Evolutionary conservation across 2,113 vertebrate species (phyloP), one percentile per base, ranked within the genome.

Genomic region (Thunnus thynnus): DNA sequence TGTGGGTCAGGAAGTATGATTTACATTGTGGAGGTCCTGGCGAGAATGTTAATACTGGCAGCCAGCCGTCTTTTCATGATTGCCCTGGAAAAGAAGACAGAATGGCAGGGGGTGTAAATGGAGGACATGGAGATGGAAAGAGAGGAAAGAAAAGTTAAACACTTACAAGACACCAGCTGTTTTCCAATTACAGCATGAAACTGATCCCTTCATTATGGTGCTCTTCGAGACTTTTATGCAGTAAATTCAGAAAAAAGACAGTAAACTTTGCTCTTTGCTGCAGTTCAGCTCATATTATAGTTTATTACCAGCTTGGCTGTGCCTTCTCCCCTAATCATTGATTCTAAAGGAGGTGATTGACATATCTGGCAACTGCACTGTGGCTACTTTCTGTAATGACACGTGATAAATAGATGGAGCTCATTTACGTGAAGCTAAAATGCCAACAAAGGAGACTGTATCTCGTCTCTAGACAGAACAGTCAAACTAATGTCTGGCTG

Each of bases 51-150:
- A 90, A 97, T 90, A 2, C 93, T 94, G 69, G 96, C 96, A 44
- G 96, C 97, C 94, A 98, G 86, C 54, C 93, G 96, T 93, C 93
- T 95, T 68, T 97, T 96, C 96, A 98, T 95, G 71, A 97, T 91
- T n/a, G 93, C 93, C 90, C 97, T 98, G 86, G 74, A 50, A 80
- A 36, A 61, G 89, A 86, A 89, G 51, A 72, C 50, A 85, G 60
- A 85, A 27, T 13, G 51, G 71, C 3, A n/a, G 74, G 85, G 25
- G 85, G 25, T 0, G 69, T 82, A 80, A 86, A 56, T 83, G n/a
- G 44, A 65, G 14, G 14, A 25, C 36, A 25, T 8, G 18, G 66
- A 20, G 16, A 32, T 48, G 22, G 25, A 75, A 54, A 75, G 60
- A 78, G 60, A 79, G 17, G 48, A 57, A 58, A 61, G 25, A 48